These are phyloP conservation scores for Oxyura jamaicensis DNA, from an alignment of 2,113 vertebrate species.

Conservation along the genomic window DNA sequence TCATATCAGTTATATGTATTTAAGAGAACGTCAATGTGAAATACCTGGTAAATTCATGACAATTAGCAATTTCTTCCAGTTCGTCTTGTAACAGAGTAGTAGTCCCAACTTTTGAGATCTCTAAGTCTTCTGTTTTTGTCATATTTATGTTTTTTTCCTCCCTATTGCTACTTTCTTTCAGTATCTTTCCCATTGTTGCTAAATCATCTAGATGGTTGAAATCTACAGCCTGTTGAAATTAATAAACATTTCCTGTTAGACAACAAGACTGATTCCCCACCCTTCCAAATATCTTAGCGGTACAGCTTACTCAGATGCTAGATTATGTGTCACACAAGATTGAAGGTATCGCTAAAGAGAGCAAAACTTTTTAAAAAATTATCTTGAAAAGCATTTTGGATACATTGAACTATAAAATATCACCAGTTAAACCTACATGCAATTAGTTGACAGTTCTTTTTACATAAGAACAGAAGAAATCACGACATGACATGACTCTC, in stretches of 20 bases:
- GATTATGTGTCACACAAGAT: neutral
- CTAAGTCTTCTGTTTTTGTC: conserved; percentile 49
- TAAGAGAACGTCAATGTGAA: neutral
- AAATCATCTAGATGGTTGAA: neutral
- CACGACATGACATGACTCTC: neutral
- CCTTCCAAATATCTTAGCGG: neutral
- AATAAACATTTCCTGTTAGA: neutral
- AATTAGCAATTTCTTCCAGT: conserved; percentile 47
- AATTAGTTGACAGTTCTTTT: neutral
- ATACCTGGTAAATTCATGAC: conserved; percentile 69
- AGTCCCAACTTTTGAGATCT: conserved; percentile 15
- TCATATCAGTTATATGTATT: neutral
- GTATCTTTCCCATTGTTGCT: neutral
- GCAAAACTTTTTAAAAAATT: neutral
- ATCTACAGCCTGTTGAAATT: neutral
- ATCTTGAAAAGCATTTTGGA: neutral
- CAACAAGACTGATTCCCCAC: neutral
- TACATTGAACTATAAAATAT: neutral
- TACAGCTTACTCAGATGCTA: neutral
- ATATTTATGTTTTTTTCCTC: conserved; percentile 67
- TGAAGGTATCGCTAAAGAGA: neutral
- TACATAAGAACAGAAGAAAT: neutral
- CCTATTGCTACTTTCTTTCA: conserved; percentile 53
- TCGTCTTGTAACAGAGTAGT: conserved; percentile 57
- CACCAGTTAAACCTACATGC: neutral